Base-by-base conservation (phyloP, 1,140 invertebrate species). In the Magallana angulata region DNA sequence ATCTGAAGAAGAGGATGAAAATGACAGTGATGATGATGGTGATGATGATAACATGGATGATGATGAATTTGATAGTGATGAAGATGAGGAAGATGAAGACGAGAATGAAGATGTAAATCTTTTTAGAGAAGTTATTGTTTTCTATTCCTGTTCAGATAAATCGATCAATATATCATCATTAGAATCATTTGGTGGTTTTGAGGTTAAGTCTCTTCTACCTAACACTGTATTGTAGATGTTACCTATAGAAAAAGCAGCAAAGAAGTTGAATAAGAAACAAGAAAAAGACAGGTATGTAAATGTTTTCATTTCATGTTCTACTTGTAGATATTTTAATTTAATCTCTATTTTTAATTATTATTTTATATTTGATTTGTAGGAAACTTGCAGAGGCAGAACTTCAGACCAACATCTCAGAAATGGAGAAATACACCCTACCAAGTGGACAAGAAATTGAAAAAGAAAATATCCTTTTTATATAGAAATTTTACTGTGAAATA, bases 381-480 rank as follows among this genome's bases (percentile, higher is more conserved):
- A 96, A 97, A 95, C 92, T 97, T 76, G 97, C 97, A n/a, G 96
- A 97, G 90, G 94, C 95, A 87, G 95, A 96, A 88, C 85, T 95
- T 58, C 90, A 94, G 90, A 94, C 94, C 11, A 96, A 95, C 87
- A 95, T 96, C 57, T 89, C 92, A n/a, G 90, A 93, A 64, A 92
- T 91, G 24, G 94, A 95, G 85, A 93, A 85, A 58, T 95, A 92
- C 86, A 92, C 91, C n/a, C 89, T 95, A 48, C 95, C 94, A 6
- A 94, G 94, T 92, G 94, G 94, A 16, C 94, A 95, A 84, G 95
- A 95, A 89, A 88, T 97, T 56, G 95, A 97, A 86, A 96, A 97
- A 92, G 95, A 95, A 91, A 87, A 93, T 93, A 93, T 94, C 91
- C 94, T 94, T 93, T 89, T 82, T 76, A 24, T 12, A 12, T 62